These are phyloP conservation scores for Centroberyx gerrardi DNA, from an alignment of 2,797 vertebrate species.

Conservation along the genomic window DNA sequence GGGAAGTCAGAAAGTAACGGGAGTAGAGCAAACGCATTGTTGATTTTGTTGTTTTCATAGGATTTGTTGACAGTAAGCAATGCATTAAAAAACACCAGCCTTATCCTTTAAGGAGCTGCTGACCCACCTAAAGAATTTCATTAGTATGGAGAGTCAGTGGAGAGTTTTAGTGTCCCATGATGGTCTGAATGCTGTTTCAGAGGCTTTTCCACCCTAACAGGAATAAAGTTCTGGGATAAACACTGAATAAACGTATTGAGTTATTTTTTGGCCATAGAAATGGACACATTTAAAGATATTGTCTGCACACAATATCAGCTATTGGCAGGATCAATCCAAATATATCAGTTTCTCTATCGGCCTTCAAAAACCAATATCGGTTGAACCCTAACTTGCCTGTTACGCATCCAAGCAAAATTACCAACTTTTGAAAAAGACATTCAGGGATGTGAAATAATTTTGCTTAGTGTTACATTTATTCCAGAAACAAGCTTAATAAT, in stretches of 20 bases:
- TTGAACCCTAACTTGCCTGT: background rate
- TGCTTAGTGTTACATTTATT: constrained; percentile 45
- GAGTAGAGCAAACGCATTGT: no score
- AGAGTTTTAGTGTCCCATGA: no score
- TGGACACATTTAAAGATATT: constrained; percentile 19
- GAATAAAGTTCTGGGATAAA: background rate
- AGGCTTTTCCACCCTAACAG: constrained; percentile 19
- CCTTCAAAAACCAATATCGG: constrained; percentile 5
- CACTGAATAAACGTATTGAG: no score
- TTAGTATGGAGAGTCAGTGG: no score
- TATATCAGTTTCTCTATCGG: background rate
- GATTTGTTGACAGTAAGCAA: no score
- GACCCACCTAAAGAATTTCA: no score
- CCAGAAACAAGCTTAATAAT: constrained; percentile 46
- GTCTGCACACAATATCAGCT: constrained; percentile 5
- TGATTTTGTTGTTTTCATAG: no score
- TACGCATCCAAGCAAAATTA: constrained; percentile 18
- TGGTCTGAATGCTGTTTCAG: background rate
- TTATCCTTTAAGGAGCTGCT: no score
- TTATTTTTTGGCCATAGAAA: constrained; percentile 20
- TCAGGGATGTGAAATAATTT: constrained; percentile 42
- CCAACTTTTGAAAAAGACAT: constrained; percentile 32
- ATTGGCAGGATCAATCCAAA: constrained; percentile 16
- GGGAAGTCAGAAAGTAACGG: no score
- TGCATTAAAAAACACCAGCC: no score